These are phyloP conservation scores for Trichechus manatus DNA, from an alignment of 2,113 vertebrate species.

Conservation along the genomic window DNA sequence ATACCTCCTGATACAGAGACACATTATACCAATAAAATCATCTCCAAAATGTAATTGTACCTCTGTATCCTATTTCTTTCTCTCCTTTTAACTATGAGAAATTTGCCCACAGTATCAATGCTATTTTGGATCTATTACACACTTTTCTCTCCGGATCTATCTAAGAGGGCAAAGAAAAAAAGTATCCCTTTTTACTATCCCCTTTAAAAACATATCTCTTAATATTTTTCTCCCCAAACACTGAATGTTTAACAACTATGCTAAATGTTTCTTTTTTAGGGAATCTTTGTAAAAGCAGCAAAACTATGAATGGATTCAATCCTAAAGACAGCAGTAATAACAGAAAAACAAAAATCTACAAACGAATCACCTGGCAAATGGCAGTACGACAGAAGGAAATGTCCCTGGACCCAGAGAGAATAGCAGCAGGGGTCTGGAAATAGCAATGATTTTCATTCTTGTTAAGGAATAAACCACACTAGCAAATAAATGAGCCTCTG, in stretches of 20 bases:
- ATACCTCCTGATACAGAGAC: not conserved
- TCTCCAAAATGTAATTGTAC: not conserved
- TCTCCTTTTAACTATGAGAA: not conserved
- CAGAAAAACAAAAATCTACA: not conserved
- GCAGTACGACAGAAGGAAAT: not conserved
- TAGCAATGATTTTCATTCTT: not conserved
- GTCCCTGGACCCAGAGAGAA: not conserved
- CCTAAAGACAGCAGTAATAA: not conserved
- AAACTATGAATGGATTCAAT: conserved; percentile 1
- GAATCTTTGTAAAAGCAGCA: not conserved
- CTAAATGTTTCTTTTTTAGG: not conserved
- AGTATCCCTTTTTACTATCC: not conserved
- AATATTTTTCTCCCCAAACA: not conserved
- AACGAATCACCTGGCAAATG: not conserved
- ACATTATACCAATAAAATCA: not conserved
- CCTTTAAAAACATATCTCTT: not conserved
- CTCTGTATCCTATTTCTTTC: not conserved
- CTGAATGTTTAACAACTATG: not conserved
- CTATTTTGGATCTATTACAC: not conserved
- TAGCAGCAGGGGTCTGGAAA: not conserved
- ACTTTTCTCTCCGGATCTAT: not conserved
- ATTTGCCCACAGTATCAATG: not conserved
- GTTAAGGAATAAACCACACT: not conserved
- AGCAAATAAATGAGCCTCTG: not conserved
- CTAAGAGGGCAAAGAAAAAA: not conserved